Percentiles rank a stretch among this genome's conserved stretches.
Conservation (phyloP, 2,888 invertebrate species). For the Nomada fabriciana region DNA sequence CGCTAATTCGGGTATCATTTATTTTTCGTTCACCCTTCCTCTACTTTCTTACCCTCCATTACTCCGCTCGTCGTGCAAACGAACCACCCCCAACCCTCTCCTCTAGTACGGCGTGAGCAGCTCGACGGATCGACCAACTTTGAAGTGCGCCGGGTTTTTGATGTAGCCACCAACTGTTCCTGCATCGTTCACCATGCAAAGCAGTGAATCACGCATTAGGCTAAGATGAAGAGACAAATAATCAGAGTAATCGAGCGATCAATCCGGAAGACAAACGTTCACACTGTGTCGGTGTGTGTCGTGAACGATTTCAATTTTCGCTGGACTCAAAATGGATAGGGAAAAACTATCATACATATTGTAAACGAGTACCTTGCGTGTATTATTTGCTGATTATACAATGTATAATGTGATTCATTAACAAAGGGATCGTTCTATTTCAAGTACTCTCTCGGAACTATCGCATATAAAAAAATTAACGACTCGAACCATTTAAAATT, state of each 20-base stretch:
- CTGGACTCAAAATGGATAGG: neutral
- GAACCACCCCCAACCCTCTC: constrained; percentile 53
- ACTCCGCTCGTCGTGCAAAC: constrained; percentile 64
- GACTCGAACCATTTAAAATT: too few species aligned
- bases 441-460: too few species aligned
- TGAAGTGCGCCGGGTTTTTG: constrained; percentile 83
- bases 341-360: neutral
- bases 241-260: constrained; percentile 58
- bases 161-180: constrained; percentile 84
- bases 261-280: constrained; percentile 23
- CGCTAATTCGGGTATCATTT: constrained; percentile 84
- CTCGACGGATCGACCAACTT: constrained; percentile 76
- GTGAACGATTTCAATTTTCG: neutral
- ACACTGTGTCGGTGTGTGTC: neutral
- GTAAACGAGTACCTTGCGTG: too few species aligned
- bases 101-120: constrained; percentile 25
- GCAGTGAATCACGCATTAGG: constrained; percentile 81
- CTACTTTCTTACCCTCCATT: constrained; percentile 66
- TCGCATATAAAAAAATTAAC: too few species aligned
- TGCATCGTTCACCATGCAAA: constrained; percentile 77
- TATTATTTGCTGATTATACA: too few species aligned
- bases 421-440: too few species aligned
- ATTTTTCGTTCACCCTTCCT: constrained; percentile 82
- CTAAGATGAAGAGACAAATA: constrained; percentile 65
- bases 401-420: too few species aligned